Evolutionary conservation across 2,888 invertebrate species (phyloP).

Genomic region (Habrosyne pyritoides): DNA sequence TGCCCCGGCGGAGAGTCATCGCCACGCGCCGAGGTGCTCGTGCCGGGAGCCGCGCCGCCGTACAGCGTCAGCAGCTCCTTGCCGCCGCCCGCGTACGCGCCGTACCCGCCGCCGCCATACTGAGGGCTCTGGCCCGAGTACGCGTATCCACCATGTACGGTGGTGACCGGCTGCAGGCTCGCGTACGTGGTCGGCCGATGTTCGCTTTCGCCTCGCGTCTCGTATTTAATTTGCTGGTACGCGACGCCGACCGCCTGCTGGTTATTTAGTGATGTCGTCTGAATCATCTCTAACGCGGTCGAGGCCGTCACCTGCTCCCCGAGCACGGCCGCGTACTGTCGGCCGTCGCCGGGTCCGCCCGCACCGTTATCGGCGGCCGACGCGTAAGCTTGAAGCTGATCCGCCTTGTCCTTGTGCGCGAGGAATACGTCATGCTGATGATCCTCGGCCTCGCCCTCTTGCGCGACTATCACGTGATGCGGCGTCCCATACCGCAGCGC

Average conservation of each 20-base stretch:
- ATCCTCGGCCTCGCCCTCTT: constrained; percentile 58
- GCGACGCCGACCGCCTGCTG: constrained; percentile 72
- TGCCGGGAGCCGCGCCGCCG: constrained; percentile 49
- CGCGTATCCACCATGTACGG: constrained; percentile 71
- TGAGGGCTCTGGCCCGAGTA: constrained; percentile 66
- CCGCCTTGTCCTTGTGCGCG: constrained; percentile 56
- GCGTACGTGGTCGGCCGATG: constrained; percentile 82
- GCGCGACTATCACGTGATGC: constrained; percentile 65
- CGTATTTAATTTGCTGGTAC: constrained; percentile 76
- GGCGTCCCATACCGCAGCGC: constrained; percentile 66
- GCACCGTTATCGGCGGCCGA: constrained; percentile 33
- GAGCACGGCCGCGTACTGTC: constrained; percentile 60
- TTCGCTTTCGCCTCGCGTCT: constrained; percentile 67
- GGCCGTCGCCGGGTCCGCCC: constrained; percentile 47
- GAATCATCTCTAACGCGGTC: constrained; percentile 69
- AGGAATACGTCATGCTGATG: constrained; percentile 60
- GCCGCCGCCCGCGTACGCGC: constrained; percentile 43
- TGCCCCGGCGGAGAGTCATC: constrained; percentile 82
- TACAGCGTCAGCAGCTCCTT: constrained; percentile 60
- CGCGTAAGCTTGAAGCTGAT: constrained; percentile 54
- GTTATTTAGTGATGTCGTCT: constrained; percentile 62
- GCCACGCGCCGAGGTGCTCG: constrained; percentile 54
- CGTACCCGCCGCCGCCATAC: constrained; percentile 48
- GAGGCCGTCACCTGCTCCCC: constrained; percentile 52
- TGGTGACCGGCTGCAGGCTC: constrained; percentile 85